Conservation (phyloP, 30 jellyfish, hydroid and myxozoan genomes). For the Sanderia malayensis region DNA sequence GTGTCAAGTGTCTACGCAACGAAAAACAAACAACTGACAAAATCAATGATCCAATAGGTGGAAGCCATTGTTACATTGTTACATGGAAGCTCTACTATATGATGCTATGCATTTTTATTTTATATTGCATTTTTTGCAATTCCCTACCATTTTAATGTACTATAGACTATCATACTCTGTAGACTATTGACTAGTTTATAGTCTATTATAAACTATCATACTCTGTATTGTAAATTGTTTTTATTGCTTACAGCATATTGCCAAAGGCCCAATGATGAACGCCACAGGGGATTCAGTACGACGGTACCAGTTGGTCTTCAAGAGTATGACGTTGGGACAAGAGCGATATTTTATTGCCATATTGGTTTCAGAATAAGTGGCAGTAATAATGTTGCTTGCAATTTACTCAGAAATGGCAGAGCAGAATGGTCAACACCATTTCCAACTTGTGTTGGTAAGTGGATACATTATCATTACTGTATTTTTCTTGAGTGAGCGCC, state of each 20-base stretch:
- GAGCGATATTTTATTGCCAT: constrained; percentile 11
- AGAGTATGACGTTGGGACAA: constrained; percentile 30
- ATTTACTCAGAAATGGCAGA: background rate
- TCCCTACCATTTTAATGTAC: background rate
- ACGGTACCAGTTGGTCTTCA: background rate
- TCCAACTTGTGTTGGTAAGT: constrained; percentile 47
- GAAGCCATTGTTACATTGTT: background rate
- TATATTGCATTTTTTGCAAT: background rate
- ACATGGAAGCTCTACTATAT: background rate
- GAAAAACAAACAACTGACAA: too few species aligned
- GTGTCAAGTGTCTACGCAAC: too few species aligned
- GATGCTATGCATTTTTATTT: background rate
- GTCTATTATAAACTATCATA: background rate
- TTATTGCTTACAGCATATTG: constrained; percentile 19
- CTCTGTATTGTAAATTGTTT: background rate
- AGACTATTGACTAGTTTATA: background rate
- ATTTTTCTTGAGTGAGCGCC: background rate
- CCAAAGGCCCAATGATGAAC: constrained; percentile 12
- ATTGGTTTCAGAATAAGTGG: constrained; percentile 25
- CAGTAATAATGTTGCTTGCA: background rate
- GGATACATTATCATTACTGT: background rate
- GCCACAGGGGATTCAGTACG: constrained; percentile 11
- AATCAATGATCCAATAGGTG: too few species aligned
- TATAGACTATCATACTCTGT: background rate
- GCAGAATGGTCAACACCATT: constrained; percentile 45